Base-by-base conservation (phyloP, 2,113 vertebrate genomes). In the Eublepharis macularius region DNA sequence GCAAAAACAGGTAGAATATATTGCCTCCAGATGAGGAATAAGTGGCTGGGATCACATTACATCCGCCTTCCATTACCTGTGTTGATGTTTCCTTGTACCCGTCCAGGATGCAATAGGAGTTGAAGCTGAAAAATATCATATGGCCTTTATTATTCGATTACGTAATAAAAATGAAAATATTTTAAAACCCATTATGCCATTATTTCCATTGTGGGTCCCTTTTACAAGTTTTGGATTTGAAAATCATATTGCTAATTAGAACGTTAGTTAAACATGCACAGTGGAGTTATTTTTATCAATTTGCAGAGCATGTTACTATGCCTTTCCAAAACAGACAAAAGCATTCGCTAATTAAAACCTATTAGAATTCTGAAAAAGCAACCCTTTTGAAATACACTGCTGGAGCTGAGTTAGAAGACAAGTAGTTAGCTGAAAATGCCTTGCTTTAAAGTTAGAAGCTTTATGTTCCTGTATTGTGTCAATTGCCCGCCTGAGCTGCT, bases 401-500 rank as follows among this genome's bases (percentile, higher is more conserved):
- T 81, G 90, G 80, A 92, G 88, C 65, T 49, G 0, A 82, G 86
- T 65, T 78, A 91, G 86, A 84, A 91, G 87, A 81, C 89, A 85
- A 91, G 72, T 87, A 91, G 82, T 83, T 94, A 89, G 82, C 85
- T 78, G 41, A 80, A 84, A 74, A 81, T 90, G 90, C 91, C 85
- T 88, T 92, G 79, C 84, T 90, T 92, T 90, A 85, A 93, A 45
- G 36, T 86, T 93, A 86, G 75, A 79, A 83, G 91, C 94, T 90
- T 94, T 93, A 84, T 90, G 89, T 83, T 92, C 86, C 9, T 63
- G 86, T 86, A 93, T 94, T 96, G 94, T 94, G 87, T 91, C 78
- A 91, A 68, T 83, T 93, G 91, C 94, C 92, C 91, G 93, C 94
- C 82, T 95, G 95, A 94, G 94, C 94, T 94, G 94, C 87, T 95